phyloP scores from a whole-genome alignment of 1,140 invertebrate genomes.

The Agrypnia vestita region DNA sequence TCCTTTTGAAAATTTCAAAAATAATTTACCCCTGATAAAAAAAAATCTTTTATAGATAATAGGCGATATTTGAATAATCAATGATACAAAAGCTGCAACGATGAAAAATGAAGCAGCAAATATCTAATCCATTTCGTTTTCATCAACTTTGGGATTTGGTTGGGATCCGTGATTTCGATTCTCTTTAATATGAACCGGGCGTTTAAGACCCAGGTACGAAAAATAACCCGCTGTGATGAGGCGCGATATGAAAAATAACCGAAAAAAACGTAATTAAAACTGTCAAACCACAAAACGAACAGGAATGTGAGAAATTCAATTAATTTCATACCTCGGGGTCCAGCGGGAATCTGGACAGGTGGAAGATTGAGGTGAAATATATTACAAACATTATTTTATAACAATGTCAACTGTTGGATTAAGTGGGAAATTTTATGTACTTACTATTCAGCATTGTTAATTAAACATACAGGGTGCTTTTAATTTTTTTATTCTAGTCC shows the following conservation, averaged over 20 bases:
- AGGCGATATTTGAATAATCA: no score
- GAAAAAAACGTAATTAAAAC: slow-evolving; percentile 57
- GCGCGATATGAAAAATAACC: slow-evolving; percentile 43
- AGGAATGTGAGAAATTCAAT: slow-evolving; percentile 53
- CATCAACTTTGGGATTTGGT: background rate
- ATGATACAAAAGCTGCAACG: no score
- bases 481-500: no score
- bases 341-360: slow-evolving; percentile 23
- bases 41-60: no score
- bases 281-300: slow-evolving; percentile 53
- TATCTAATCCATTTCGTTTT: no score
- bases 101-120: no score
- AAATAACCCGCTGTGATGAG: slow-evolving; percentile 42
- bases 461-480: no score
- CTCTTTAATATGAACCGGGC: background rate
- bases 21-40: no score
- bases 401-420: slow-evolving; percentile 5
- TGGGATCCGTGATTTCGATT: background rate
- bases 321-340: slow-evolving; percentile 40
- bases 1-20: no score
- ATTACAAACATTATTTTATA: background rate
- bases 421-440: no score
- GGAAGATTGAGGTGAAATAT: slow-evolving; percentile 9
- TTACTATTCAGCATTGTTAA: no score
- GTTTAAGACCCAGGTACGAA: slow-evolving; percentile 15